Conservation (phyloP, 2,113 vertebrate species). For the Bagarius yarrelli region DNA sequence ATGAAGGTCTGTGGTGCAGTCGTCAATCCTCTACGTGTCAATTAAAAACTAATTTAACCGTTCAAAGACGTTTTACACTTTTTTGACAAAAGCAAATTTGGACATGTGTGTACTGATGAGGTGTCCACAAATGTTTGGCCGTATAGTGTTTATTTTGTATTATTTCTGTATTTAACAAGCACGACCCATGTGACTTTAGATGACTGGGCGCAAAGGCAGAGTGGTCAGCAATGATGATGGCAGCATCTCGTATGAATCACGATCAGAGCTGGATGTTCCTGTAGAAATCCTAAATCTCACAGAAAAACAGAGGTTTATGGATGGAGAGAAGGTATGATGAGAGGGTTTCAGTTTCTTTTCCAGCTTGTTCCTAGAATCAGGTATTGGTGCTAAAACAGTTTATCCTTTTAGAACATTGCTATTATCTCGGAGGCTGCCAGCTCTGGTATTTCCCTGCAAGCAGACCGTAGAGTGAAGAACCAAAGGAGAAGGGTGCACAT, state of each 20-base stretch:
- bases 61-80: too few relatives aligned
- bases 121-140: too few relatives aligned
- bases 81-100: too few relatives aligned
- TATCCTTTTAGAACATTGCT: conserved; percentile 84
- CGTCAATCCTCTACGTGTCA: too few relatives aligned
- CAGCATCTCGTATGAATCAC: conserved; percentile 93
- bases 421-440: conserved; percentile 98
- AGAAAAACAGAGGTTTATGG: conserved; percentile 97
- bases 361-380: neutral
- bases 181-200: conserved; percentile 67
- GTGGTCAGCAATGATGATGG: conserved; percentile 97
- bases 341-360: neutral
- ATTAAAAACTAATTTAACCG: too few relatives aligned
- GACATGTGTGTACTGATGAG: too few relatives aligned
- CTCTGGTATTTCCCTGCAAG: conserved; percentile 96
- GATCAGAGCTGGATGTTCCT: conserved; percentile 93
- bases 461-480: conserved; percentile 93
- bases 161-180: neutral
- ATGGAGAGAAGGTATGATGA: conserved; percentile 88
- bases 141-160: too few relatives aligned
- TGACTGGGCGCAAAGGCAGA: conserved; percentile 95
- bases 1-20: too few relatives aligned
- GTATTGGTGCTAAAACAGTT: neutral
- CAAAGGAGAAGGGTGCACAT: conserved; percentile 94
- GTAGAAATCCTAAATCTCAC: conserved; percentile 98